A percentile compares a stretch with the other conserved stretches of the same genome.
Conservation (phyloP, 2,113 vertebrate genomes). For the Tachuris rubrigastra region DNA sequence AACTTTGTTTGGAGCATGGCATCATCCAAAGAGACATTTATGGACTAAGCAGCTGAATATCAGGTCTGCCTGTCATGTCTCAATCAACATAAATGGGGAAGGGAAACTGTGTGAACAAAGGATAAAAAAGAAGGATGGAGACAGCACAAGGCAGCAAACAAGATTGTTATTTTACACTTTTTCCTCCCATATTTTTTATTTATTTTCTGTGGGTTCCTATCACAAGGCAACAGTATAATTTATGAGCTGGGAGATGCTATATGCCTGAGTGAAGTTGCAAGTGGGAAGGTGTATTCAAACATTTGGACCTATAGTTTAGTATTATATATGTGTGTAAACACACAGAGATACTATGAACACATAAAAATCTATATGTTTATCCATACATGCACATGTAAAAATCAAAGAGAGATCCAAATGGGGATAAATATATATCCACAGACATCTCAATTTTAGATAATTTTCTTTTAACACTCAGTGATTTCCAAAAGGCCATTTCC, state of each 20-base stretch:
- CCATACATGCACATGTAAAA: not conserved
- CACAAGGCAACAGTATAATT: not conserved
- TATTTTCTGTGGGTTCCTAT: not conserved
- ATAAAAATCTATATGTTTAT: not conserved
- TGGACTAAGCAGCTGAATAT: slow-evolving; percentile 33
- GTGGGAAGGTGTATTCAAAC: not conserved
- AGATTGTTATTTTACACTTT: not conserved
- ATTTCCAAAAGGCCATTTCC: slow-evolving; percentile 19
- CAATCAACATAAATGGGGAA: not conserved
- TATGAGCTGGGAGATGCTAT: not conserved
- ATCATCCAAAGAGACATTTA: slow-evolving; percentile 36
- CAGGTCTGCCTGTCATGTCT: slow-evolving; percentile 34
- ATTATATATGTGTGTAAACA: not conserved
- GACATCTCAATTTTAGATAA: not conserved
- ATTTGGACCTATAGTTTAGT: not conserved
- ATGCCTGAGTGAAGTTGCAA: not conserved
- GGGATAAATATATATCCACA: not conserved
- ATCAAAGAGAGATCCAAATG: not conserved
- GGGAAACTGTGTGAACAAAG: slow-evolving; percentile 47
- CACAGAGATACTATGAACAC: not conserved
- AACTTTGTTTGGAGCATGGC: slow-evolving; percentile 23
- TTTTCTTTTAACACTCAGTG: not conserved
- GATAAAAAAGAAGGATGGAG: slow-evolving; percentile 51
- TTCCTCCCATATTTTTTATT: not conserved
- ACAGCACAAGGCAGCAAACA: slow-evolving; percentile 23